A percentile compares a stretch with the other conserved stretches of the same genome.
These are phyloP conservation scores for Agriotes lineatus DNA, from an alignment of 2,888 invertebrate genomes.

Conservation along the genomic window DNA sequence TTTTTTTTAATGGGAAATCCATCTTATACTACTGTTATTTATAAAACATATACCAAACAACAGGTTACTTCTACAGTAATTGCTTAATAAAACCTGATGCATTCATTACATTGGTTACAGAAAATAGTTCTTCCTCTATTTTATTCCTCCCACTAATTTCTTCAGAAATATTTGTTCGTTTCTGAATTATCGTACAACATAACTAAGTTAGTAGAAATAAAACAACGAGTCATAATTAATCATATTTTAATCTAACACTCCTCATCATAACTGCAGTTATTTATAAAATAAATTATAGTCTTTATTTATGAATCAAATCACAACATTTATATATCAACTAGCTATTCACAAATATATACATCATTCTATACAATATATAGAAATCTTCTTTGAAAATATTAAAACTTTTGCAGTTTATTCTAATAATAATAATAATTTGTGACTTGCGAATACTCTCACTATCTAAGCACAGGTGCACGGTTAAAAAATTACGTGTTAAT, in stretches of 20 bases:
- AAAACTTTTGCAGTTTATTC: conserved; percentile 28
- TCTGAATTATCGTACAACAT: too few species aligned
- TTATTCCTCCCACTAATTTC: too few species aligned
- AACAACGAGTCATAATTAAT: conserved; percentile 40
- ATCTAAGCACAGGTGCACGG: conserved; percentile 38
- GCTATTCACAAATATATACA: conserved; percentile 63
- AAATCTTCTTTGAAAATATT: conserved; percentile 28
- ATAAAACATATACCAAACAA: too few species aligned
- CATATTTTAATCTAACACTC: conserved; percentile 50
- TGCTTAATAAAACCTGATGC: too few species aligned
- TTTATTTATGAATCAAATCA: conserved; percentile 61
- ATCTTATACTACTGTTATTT: too few species aligned
- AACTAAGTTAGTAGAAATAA: conserved; percentile 20
- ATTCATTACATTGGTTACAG: too few species aligned
- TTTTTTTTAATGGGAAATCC: too few species aligned
- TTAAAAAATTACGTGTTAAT: conserved; percentile 28
- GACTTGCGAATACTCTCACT: conserved; percentile 31
- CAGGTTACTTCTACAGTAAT: too few species aligned
- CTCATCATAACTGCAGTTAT: conserved; percentile 38
- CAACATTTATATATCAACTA: conserved; percentile 60
- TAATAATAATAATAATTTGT: conserved; percentile 27
- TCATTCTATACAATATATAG: conserved; percentile 29
- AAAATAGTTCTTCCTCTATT: too few species aligned
- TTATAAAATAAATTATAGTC: conserved; percentile 63
- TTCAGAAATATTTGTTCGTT: too few species aligned